Evolutionary conservation across 2,797 vertebrate genomes (phyloP).

Genomic region (Cryptoprocta ferox): DNA sequence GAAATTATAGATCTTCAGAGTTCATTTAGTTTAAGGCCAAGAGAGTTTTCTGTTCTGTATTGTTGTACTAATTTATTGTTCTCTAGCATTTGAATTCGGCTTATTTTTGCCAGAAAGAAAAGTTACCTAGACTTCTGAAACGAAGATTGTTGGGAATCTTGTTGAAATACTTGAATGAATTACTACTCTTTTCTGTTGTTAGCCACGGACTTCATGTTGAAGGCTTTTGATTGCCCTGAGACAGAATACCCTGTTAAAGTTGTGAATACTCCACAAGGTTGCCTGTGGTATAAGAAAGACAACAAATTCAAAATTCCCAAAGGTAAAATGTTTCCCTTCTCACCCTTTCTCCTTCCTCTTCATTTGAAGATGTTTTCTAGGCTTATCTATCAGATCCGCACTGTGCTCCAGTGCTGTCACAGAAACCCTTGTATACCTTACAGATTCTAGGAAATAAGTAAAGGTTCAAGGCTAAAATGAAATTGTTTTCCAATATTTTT

Average conservation of each 20-base stretch:
- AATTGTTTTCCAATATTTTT: constrained; percentile 59
- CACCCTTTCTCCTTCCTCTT: neutral
- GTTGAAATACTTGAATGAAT: constrained; percentile 16
- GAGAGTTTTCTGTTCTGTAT: neutral
- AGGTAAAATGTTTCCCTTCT: constrained; percentile 86
- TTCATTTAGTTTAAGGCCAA: constrained; percentile 39
- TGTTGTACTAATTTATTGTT: neutral
- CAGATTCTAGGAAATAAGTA: constrained; percentile 20
- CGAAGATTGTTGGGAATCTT: neutral
- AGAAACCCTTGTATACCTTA: neutral
- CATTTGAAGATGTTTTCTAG: neutral
- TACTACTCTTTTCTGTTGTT: constrained; percentile 56
- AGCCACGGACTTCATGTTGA: constrained; percentile 95
- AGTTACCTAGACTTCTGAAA: constrained; percentile 47
- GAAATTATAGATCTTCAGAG: neutral
- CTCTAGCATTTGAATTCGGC: constrained; percentile 16
- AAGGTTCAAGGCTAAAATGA: constrained; percentile 21
- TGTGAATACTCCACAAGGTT: constrained; percentile 89
- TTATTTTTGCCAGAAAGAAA: constrained; percentile 21
- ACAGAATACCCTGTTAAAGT: constrained; percentile 92
- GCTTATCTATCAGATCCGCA: neutral
- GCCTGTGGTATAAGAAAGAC: constrained; percentile 97
- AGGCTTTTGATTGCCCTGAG: constrained; percentile 91
- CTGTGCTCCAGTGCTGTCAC: neutral
- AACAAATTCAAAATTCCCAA: constrained; percentile 98